Evolutionary conservation across 1,140 invertebrate species (phyloP), one percentile per base, ranked within the genome.

Genomic region (Procambarus virginalis): DNA sequence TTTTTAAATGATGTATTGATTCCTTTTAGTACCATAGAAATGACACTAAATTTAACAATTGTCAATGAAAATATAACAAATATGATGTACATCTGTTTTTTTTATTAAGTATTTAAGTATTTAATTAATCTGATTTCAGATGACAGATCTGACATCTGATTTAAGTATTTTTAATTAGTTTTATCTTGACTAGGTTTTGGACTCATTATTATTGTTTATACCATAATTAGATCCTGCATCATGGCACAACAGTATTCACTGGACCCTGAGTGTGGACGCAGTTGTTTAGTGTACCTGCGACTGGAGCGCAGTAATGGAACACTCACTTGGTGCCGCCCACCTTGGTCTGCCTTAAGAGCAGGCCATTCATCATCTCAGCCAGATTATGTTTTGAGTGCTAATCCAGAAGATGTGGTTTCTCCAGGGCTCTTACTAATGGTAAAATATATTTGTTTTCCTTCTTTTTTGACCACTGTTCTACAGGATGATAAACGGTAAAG

Each of bases 281-380:
- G 96, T 2, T 95, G 95, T 75, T 94, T 97, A 64, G 97, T 97
- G 45, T 97, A 96, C 93, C 94, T 98, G 12, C 95, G 96, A 55
- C 94, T 99, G 46, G 98, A 99, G 94, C 95, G 97, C 20, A 97
- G 97, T 12, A 98, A 97, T 92, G 96, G 96, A 0, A 96, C 97
- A 0, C 94, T 99, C 34, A 96, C 97, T 0, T 99, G 98, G 98
- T 96, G 96, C 79, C 95, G 97, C 73, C 97, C 98, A 0, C 95
- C 96, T 12, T 99, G 98, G 96, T 96, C 96, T 92, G 95, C 95
- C 0, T 93, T 97, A 91, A 92, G 92, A 78, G 92, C 93, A 76
- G 89, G 92, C 82, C 92, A 94, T 70, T 89, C 92, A 73, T 92
- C 92, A 91, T 92, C 91, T 94, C 93, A 93, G 93, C 93, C 93